Evolutionary conservation across 2,113 vertebrate genomes (phyloP).

Genomic region (Hymenochirus boettgeri): DNA sequence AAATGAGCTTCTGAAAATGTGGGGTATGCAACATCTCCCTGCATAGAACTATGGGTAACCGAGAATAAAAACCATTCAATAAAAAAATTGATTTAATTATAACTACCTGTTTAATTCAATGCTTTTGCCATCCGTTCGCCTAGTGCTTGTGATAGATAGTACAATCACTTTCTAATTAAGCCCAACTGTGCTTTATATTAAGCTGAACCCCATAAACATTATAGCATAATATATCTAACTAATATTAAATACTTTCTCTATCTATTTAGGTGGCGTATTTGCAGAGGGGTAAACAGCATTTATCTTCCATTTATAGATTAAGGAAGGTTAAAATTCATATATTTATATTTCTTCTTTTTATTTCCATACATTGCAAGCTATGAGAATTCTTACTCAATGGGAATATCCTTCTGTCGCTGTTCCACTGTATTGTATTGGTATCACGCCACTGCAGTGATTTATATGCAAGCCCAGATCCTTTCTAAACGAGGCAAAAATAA

Average conservation of each 20-base stretch:
- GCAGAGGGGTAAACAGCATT: background rate
- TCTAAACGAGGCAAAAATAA: too few species aligned
- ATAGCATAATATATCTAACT: constrained; percentile 57
- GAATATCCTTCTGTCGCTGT: too few species aligned
- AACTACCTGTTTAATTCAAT: constrained; percentile 54
- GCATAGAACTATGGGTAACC: constrained; percentile 45
- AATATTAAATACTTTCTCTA: constrained; percentile 56
- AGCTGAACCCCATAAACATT: constrained; percentile 58
- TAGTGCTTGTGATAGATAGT: constrained; percentile 55
- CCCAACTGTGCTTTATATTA: constrained; percentile 63
- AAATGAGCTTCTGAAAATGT: constrained; percentile 10
- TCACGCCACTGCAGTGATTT: too few species aligned
- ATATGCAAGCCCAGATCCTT: too few species aligned
- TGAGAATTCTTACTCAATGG: too few species aligned
- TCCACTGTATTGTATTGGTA: too few species aligned
- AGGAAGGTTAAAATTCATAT: too few species aligned
- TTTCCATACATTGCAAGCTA: too few species aligned
- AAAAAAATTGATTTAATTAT: constrained; percentile 57
- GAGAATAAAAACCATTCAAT: constrained; percentile 57
- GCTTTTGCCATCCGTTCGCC: constrained; percentile 52
- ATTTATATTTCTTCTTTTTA: too few species aligned
- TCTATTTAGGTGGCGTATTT: constrained; percentile 52
- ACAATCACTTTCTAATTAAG: constrained; percentile 64
- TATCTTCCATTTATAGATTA: too few species aligned
- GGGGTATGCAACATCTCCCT: background rate